These are phyloP conservation scores for Dipodomys spectabilis DNA, from an alignment of 2,113 vertebrate genomes.

Conservation along the genomic window DNA sequence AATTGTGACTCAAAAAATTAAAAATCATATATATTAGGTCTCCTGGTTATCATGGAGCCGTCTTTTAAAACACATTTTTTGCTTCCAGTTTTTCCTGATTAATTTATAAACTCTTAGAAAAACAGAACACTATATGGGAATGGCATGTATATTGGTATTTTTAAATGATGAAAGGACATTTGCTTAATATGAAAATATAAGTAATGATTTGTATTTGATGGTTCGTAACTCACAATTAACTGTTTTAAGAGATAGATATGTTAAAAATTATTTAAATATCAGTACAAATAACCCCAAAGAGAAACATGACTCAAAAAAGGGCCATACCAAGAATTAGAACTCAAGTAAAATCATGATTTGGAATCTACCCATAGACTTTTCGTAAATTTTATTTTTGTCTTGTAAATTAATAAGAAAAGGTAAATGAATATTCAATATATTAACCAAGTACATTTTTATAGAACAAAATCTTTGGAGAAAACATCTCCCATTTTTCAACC, in stretches of 20 bases:
- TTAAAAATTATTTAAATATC: too few species aligned
- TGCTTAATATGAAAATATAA: too few species aligned
- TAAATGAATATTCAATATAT: background rate
- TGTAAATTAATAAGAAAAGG: background rate
- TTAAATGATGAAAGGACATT: background rate
- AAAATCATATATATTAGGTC: background rate
- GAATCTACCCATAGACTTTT: background rate
- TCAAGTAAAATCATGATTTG: background rate
- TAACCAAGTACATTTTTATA: background rate
- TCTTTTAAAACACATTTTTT: background rate
- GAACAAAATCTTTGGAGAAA: background rate
- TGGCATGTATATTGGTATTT: background rate
- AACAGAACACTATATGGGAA: too few species aligned
- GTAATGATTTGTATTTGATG: too few species aligned
- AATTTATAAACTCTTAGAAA: background rate
- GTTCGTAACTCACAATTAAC: too few species aligned
- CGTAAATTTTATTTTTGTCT: background rate
- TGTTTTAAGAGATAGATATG: too few species aligned
- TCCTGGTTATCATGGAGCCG: background rate
- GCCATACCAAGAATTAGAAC: too few species aligned
- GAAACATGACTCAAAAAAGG: too few species aligned
- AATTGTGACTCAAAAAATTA: background rate
- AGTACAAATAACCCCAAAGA: too few species aligned
- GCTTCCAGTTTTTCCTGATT: background rate
- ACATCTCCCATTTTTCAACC: background rate